Evolutionary conservation across 1,140 invertebrate genomes (phyloP).

Genomic region (Sogatella furcifera): DNA sequence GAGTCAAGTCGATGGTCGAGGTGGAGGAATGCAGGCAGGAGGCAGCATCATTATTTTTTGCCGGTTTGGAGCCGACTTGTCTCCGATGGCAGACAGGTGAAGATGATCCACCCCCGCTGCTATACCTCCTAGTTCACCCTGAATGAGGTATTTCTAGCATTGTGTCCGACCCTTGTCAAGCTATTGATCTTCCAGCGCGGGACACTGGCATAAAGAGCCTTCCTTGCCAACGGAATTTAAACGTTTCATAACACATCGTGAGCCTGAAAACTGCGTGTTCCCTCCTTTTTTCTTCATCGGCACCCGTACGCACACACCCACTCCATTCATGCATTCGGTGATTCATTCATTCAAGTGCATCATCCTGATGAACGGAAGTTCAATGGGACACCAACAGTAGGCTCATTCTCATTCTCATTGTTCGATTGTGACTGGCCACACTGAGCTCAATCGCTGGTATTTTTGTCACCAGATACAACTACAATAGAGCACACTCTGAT

Average conservation of each 20-base stretch:
- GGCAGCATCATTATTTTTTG: background rate
- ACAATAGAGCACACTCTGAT: no score
- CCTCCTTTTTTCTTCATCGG: no score
- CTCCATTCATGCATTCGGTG: no score
- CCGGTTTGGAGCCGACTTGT: background rate
- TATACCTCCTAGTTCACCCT: background rate
- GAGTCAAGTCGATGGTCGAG: no score
- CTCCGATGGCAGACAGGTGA: background rate
- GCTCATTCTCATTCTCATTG: no score
- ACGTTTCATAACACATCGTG: slow-evolving; percentile 1
- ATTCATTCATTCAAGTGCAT: no score
- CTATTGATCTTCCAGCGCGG: background rate
- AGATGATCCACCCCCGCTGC: background rate
- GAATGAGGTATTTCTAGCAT: background rate
- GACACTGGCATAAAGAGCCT: background rate
- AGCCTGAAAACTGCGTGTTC: background rate
- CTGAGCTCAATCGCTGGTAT: no score
- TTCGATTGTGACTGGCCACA: no score
- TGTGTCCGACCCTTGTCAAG: slow-evolving; percentile 1
- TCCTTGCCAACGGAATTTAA: background rate
- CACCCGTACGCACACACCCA: no score
- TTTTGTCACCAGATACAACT: no score
- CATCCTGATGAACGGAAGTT: no score
- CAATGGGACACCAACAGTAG: no score
- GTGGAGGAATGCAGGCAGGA: background rate